phyloP scores from a whole-genome alignment of 2,797 vertebrate species.

The Paramormyrops hopkinsi region DNA sequence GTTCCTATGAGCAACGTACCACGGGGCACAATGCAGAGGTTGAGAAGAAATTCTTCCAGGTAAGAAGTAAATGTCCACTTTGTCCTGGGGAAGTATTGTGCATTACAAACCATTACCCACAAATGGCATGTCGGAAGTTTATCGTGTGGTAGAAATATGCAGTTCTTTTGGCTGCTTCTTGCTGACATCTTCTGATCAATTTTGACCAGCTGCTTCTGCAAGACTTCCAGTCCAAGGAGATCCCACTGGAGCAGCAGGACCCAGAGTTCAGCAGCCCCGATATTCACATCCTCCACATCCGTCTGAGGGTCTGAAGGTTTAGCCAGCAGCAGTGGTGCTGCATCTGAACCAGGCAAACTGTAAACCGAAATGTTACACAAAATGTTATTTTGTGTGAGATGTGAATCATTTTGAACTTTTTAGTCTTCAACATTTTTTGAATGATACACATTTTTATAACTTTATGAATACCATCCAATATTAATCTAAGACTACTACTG shows the following conservation, averaged over 20 bases:
- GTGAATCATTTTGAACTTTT: background rate
- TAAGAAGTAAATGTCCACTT: constrained; percentile 45
- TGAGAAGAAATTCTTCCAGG: constrained; percentile 85
- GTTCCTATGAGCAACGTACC: constrained; percentile 92
- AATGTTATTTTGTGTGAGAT: background rate
- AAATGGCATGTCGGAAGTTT: background rate
- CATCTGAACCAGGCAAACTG: background rate
- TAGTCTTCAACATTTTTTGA: background rate
- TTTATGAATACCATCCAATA: background rate
- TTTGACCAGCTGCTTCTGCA: constrained; percentile 70
- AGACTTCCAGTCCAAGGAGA: constrained; percentile 76
- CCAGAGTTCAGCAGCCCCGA: constrained; percentile 86
- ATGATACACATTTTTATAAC: background rate
- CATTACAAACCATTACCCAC: background rate
- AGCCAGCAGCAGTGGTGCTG: background rate
- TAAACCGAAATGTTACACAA: background rate
- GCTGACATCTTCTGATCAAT: constrained; percentile 13
- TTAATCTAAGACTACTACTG: background rate
- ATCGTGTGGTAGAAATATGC: background rate
- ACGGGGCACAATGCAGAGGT: constrained; percentile 87
- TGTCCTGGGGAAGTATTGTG: background rate
- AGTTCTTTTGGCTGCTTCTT: background rate
- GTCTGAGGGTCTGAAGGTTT: constrained; percentile 34
- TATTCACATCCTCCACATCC: constrained; percentile 77
- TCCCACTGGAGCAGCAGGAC: constrained; percentile 81